Evolutionary conservation across 2,888 invertebrate species (phyloP).

Genomic region (Xiphydria camelus): DNA sequence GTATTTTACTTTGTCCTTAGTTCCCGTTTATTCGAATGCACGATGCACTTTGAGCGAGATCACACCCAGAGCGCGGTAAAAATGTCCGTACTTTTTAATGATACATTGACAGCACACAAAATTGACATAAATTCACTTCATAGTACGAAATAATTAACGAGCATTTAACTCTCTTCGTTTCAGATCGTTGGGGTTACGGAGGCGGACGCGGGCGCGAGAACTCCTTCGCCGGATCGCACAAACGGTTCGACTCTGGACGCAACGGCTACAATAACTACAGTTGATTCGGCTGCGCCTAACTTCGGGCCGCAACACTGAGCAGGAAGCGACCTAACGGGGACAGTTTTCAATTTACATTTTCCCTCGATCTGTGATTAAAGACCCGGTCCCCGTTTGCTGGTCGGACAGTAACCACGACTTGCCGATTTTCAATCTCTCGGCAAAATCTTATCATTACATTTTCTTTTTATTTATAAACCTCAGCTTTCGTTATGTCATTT

Average conservation of each 20-base stretch:
- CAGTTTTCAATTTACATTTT: constrained; percentile 20
- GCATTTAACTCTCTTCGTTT: constrained; percentile 22
- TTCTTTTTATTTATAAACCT: constrained; percentile 1
- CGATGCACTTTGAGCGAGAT: no score
- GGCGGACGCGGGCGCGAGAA: constrained; percentile 44
- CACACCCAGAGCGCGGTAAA: no score
- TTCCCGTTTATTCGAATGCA: no score
- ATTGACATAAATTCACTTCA: no score
- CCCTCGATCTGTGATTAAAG: constrained; percentile 29
- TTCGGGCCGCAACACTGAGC: constrained; percentile 22
- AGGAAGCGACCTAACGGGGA: constrained; percentile 18
- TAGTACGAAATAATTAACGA: no score
- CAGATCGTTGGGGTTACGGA: constrained; percentile 48
- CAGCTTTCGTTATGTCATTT: constrained; percentile 2
- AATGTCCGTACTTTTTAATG: no score
- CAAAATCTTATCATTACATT: neutral
- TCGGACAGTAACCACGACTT: constrained; percentile 4
- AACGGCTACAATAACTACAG: constrained; percentile 39
- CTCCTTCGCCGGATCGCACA: constrained; percentile 41
- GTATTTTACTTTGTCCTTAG: no score
- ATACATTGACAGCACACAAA: no score
- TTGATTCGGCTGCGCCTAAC: constrained; percentile 27
- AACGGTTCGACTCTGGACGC: constrained; percentile 42
- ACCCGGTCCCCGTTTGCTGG: neutral
- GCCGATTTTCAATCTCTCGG: constrained; percentile 1